Evolutionary conservation across 64 coral and sea anemone genomes (phyloP).

Genomic region (Actinia equina): DNA sequence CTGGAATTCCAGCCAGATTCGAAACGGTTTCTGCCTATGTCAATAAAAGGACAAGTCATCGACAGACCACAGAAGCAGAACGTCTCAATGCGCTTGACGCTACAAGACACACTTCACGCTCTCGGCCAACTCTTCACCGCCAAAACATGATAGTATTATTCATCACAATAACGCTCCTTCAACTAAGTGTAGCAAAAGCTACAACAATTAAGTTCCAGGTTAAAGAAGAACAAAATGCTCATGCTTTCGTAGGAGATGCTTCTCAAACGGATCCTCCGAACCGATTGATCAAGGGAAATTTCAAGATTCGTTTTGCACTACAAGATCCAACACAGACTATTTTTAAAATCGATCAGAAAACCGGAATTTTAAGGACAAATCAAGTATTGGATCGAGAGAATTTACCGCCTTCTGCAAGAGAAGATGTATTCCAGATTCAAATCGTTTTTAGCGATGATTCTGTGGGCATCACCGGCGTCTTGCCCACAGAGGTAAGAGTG

Average conservation of each 20-base stretch:
- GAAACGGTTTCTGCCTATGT: conserved; percentile 5
- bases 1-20: background rate
- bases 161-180: background rate
- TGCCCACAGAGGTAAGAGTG: conserved; percentile 42
- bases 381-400: conserved; percentile 39
- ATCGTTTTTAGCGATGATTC: conserved; percentile 16
- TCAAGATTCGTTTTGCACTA: conserved; percentile 12
- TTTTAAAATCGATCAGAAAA: conserved; percentile 27
- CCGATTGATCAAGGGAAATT: background rate
- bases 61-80: conserved; percentile 3
- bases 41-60: background rate
- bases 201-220: conserved; percentile 31
- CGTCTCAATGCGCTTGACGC: background rate
- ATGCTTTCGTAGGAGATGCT: conserved; percentile 48
- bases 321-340: conserved; percentile 23
- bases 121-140: background rate
- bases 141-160: conserved; percentile 10
- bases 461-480: background rate
- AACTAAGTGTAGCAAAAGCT: background rate
- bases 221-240: conserved; percentile 40
- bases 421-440: conserved; percentile 47
- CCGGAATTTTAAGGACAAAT: conserved; percentile 42
- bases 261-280: background rate
- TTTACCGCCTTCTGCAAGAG: background rate
- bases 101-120: background rate